These are phyloP conservation scores for Melinaea menophilus DNA, from an alignment of 2,888 invertebrate genomes.

Conservation along the genomic window DNA sequence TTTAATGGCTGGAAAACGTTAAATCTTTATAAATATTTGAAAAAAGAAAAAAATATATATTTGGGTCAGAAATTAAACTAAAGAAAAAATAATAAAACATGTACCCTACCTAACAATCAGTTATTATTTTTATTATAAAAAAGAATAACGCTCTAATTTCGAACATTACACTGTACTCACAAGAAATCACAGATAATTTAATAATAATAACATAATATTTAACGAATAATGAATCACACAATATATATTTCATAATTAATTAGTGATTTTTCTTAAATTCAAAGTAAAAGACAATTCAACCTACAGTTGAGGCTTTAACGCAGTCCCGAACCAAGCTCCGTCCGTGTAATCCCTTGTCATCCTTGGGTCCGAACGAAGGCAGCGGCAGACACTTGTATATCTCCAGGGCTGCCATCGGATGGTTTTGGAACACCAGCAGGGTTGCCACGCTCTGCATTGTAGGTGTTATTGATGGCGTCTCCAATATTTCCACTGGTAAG, in stretches of 20 bases:
- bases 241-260: conserved; percentile 1
- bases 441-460: conserved; percentile 73
- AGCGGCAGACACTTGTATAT: conserved; percentile 71
- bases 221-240: not conserved
- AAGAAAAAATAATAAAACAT: too few species aligned
- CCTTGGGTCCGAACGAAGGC: conserved; percentile 67
- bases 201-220: too few species aligned
- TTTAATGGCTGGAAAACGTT: conserved; percentile 57
- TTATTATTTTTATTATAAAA: too few species aligned
- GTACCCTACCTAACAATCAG: too few species aligned
- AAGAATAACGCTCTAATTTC: too few species aligned
- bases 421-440: conserved; percentile 70
- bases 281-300: conserved; percentile 29
- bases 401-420: conserved; percentile 66
- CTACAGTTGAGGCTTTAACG: conserved; percentile 72
- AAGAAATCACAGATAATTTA: too few species aligned
- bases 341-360: conserved; percentile 76
- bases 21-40: not conserved
- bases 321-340: conserved; percentile 77
- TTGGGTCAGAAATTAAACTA: too few species aligned
- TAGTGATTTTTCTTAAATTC: not conserved
- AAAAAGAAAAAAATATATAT: not conserved
- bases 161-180: too few species aligned
- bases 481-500: conserved; percentile 50
- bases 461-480: conserved; percentile 62